Conservation (phyloP, 2,888 invertebrate species). For the Lucinisca nassula region DNA sequence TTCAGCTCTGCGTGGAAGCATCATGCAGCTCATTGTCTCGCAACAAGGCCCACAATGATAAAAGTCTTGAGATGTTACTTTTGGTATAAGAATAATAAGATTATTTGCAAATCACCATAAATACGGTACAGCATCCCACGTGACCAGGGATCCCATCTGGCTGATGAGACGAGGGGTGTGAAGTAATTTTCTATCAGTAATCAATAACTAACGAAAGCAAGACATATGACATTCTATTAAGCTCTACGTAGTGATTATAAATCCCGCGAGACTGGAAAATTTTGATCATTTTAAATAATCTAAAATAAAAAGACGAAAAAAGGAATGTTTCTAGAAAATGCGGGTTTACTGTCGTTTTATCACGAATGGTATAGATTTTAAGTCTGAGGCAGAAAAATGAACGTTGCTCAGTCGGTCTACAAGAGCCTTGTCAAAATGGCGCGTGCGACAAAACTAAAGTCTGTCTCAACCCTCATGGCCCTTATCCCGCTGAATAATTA, state of each 20-base stretch:
- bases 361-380: neutral
- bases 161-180: conserved; percentile 69
- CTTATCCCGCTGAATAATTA: too few relatives aligned
- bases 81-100: neutral
- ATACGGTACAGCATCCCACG: conserved; percentile 9
- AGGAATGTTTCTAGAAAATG: neutral
- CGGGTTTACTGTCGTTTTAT: neutral
- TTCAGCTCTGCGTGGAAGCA: too few relatives aligned
- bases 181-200: conserved; percentile 72
- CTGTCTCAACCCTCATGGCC: too few relatives aligned
- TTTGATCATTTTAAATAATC: conserved; percentile 15
- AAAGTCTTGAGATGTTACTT: neutral
- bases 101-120: conserved; percentile 11
- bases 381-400: neutral
- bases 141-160: conserved; percentile 71
- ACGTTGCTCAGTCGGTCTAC: too few relatives aligned
- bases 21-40: too few relatives aligned
- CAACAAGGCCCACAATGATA: too few relatives aligned
- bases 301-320: conserved; percentile 6
- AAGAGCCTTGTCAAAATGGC: too few relatives aligned
- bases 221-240: conserved; percentile 15
- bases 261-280: neutral
- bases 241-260: conserved; percentile 2
- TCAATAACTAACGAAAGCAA: neutral
- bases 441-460: too few relatives aligned